These are phyloP conservation scores for Onychostoma macrolepis DNA, from an alignment of 2,113 vertebrate species.

Conservation along the genomic window DNA sequence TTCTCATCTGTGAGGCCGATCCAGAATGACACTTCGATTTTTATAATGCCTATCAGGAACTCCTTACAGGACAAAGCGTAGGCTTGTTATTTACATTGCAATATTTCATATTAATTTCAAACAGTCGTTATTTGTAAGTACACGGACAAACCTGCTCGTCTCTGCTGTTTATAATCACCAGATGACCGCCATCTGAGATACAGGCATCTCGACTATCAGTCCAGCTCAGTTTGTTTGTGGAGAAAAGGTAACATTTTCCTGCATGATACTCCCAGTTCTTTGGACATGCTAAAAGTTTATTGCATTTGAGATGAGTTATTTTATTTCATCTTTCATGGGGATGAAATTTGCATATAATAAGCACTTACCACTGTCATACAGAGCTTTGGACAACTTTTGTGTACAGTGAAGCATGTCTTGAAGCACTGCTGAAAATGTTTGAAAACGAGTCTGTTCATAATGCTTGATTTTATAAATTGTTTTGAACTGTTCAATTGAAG, in stretches of 20 bases:
- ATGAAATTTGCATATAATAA: neutral
- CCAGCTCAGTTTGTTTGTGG: neutral
- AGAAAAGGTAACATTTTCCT: neutral
- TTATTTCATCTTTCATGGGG: neutral
- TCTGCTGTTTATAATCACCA: neutral
- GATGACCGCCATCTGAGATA: neutral
- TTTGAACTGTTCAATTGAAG: neutral
- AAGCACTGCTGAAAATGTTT: neutral
- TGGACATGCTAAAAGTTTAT: neutral
- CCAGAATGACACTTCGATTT: constrained; percentile 34
- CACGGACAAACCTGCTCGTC: neutral
- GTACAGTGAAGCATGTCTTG: neutral
- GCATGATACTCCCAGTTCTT: neutral
- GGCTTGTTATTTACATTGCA: neutral
- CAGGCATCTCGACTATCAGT: neutral
- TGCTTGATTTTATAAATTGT: neutral
- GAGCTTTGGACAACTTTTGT: neutral
- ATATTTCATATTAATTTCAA: neutral
- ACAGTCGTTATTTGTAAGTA: neutral
- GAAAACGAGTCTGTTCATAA: too few species aligned
- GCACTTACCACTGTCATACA: neutral
- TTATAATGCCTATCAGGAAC: neutral
- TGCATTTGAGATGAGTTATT: too few species aligned
- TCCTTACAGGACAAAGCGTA: neutral
- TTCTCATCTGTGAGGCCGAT: constrained; percentile 58